A percentile compares a stretch with the other conserved stretches of the same genome.
Evolutionary conservation across 1,140 invertebrate genomes (phyloP).

Genomic region (Leptinotarsa defecta): DNA sequence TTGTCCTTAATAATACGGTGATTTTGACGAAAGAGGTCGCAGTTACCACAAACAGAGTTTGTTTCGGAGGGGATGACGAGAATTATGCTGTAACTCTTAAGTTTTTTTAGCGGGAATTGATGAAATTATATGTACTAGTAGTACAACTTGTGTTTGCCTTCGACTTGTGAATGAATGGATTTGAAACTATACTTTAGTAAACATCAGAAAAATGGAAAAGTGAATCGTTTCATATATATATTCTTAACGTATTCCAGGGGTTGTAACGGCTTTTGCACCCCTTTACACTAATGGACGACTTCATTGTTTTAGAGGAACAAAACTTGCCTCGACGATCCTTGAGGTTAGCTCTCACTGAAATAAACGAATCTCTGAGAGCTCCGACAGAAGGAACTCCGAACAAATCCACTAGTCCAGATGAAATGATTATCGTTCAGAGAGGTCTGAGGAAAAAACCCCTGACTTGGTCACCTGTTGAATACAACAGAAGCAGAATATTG

Average conservation of each 20-base stretch:
- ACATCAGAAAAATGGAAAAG: no score
- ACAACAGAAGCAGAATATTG: slow-evolving; percentile 38
- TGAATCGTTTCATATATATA: no score
- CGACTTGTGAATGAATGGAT: no score
- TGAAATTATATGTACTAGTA: no score
- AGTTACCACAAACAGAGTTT: no score
- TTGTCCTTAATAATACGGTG: no score
- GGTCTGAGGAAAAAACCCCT: slow-evolving; percentile 50
- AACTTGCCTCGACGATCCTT: slow-evolving; percentile 39
- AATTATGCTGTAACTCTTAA: no score
- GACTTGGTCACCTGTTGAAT: slow-evolving; percentile 53
- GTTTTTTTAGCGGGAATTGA: no score
- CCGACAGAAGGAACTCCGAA: slow-evolving; percentile 34
- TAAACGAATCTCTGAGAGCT: slow-evolving; percentile 38
- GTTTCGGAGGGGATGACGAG: no score
- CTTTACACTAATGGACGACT: slow-evolving; percentile 33
- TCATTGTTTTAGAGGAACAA: slow-evolving; percentile 26
- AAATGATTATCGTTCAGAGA: slow-evolving; percentile 51
- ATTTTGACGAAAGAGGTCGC: no score
- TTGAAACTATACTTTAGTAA: no score
- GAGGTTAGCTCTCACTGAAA: slow-evolving; percentile 45
- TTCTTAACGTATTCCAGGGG: not conserved
- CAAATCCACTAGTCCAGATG: slow-evolving; percentile 49
- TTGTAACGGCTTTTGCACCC: slow-evolving; percentile 24
- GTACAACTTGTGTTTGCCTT: no score